Conservation (phyloP, 1,140 invertebrate genomes). For the Euwallacea fornicatus region DNA sequence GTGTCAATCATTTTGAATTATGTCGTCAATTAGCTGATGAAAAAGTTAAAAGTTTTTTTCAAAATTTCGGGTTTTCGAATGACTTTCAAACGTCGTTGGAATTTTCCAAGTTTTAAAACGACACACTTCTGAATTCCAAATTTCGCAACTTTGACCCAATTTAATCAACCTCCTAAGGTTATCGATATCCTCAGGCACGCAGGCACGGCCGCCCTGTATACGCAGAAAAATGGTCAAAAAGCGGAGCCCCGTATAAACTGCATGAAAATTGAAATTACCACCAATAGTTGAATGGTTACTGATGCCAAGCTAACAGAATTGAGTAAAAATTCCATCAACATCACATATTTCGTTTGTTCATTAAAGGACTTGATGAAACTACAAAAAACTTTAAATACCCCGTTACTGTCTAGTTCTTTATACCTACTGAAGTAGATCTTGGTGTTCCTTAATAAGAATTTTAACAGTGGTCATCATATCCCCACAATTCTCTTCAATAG, state of each 20-base stretch:
- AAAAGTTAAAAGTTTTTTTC: no score
- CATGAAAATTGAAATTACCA: conserved; percentile 7
- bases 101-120: no score
- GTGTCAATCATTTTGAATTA: no score
- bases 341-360: conserved; percentile 17
- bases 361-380: conserved; percentile 23
- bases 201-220: no score
- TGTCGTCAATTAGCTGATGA: no score
- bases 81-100: no score
- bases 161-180: no score
- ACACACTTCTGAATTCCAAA: no score
- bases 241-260: not conserved
- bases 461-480: conserved; percentile 8
- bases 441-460: conserved; percentile 17
- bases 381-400: not conserved
- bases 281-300: conserved; percentile 13
- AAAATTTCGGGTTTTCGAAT: no score
- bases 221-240: no score
- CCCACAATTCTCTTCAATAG: not conserved
- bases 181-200: no score
- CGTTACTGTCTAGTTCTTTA: not conserved
- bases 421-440: conserved; percentile 9
- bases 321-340: conserved; percentile 23
- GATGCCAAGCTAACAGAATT: conserved; percentile 20
- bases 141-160: no score